Conservation (phyloP, 2,113 vertebrate species). For the Rhombomys opimus region DNA sequence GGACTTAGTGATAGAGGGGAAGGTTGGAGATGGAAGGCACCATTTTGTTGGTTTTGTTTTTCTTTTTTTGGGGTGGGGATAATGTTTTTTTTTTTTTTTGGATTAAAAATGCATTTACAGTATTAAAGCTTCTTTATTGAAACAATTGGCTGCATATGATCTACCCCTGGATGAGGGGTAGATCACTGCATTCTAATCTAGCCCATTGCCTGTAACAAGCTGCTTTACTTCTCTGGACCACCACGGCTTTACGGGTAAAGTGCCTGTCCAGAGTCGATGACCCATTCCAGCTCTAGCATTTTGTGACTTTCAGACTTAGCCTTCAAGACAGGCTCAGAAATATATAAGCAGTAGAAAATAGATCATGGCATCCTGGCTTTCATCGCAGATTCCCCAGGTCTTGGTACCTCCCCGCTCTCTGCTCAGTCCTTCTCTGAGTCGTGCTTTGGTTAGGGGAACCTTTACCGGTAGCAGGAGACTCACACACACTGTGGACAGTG, state of each 20-base stretch:
- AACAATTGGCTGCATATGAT: background rate
- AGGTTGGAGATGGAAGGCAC: background rate
- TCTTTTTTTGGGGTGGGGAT: background rate
- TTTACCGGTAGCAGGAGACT: background rate
- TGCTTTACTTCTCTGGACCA: background rate
- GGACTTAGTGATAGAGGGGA: background rate
- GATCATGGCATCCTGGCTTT: background rate
- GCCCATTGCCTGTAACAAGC: background rate
- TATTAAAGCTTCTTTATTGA: slow-evolving; percentile 6
- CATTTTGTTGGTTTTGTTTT: background rate
- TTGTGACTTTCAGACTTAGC: background rate
- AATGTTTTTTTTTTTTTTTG: background rate
- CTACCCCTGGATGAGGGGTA: background rate
- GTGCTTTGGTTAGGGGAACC: background rate
- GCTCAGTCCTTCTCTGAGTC: background rate
- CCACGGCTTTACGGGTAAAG: background rate
- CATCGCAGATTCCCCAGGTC: background rate
- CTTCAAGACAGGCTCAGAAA: background rate
- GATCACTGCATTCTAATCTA: background rate
- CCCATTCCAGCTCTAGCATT: background rate
- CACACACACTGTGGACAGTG: accelerated
- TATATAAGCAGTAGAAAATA: background rate
- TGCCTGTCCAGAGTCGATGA: background rate
- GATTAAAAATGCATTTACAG: background rate
- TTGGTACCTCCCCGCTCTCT: background rate